These are phyloP conservation scores for Ceyx melanurus DNA, from an alignment of 2,113 vertebrate species.

Conservation along the genomic window DNA sequence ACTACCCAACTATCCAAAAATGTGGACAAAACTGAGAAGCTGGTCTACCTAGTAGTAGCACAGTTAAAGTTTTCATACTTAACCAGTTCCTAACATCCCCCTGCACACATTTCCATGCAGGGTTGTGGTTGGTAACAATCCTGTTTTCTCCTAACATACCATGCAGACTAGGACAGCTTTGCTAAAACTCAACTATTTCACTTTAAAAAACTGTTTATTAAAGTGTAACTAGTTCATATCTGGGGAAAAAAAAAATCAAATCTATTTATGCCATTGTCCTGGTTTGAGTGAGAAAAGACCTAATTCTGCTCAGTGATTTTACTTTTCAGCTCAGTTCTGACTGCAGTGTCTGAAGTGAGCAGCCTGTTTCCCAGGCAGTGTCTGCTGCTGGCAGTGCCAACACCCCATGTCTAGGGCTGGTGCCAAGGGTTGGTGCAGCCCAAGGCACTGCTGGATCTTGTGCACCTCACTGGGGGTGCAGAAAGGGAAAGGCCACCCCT, in stretches of 20 bases:
- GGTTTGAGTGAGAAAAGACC: no score
- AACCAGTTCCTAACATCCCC: background rate
- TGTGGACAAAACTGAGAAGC: background rate
- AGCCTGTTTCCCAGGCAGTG: no score
- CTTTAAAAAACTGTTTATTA: conserved; percentile 11
- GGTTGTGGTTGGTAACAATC: background rate
- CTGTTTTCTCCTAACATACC: background rate
- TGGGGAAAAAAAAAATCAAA: background rate
- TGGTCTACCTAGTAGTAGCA: background rate
- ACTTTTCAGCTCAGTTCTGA: no score
- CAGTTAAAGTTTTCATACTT: background rate
- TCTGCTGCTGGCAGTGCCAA: no score
- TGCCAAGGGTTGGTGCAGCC: no score
- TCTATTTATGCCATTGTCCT: background rate
- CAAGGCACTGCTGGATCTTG: no score
- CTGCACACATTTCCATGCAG: background rate
- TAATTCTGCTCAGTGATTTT: no score
- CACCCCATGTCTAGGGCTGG: no score
- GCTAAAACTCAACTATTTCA: background rate
- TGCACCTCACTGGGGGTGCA: no score
- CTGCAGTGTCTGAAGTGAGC: no score
- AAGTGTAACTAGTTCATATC: background rate
- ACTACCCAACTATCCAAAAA: background rate
- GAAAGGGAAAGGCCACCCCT: no score
- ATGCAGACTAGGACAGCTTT: background rate